Conservation (phyloP, 2,113 vertebrate genomes). For the Neodon shergylaensis region DNA sequence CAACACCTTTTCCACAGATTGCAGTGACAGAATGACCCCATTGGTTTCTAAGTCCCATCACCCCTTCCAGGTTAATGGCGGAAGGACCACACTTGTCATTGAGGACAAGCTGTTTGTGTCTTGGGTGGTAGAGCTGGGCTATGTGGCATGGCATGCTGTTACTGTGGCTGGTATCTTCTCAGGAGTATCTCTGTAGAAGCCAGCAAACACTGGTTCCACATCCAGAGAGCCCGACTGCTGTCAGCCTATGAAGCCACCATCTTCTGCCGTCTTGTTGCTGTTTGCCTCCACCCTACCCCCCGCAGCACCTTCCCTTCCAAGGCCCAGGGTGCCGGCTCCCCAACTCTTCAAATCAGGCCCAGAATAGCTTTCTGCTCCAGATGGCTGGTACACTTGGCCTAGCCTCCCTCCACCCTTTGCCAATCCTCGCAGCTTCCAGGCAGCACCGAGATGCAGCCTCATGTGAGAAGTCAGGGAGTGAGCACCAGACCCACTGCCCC, state of each 20-base stretch:
- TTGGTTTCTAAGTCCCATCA: not conserved
- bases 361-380: slow-evolving; percentile 51
- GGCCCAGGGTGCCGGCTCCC: not conserved
- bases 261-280: not conserved
- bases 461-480: not conserved
- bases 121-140: too few species aligned
- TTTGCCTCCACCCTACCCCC: not conserved
- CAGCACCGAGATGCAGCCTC: not conserved
- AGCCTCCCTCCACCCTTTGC: not conserved
- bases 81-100: fast-evolving
- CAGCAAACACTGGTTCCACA: not conserved
- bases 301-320: not conserved
- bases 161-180: not conserved
- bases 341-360: not conserved
- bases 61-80: not conserved
- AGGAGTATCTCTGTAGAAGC: not conserved
- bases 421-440: not conserved
- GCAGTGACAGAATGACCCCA: fast-evolving
- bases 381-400: slow-evolving; percentile 31
- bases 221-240: not conserved
- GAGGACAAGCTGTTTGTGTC: too few species aligned
- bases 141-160: not conserved
- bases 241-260: not conserved
- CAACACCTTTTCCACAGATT: too few species aligned
- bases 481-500: not conserved